Evolutionary conservation across 2,797 vertebrate genomes (phyloP), one percentile per base, ranked within the genome.

Genomic region (Eutrigla gurnardus): DNA sequence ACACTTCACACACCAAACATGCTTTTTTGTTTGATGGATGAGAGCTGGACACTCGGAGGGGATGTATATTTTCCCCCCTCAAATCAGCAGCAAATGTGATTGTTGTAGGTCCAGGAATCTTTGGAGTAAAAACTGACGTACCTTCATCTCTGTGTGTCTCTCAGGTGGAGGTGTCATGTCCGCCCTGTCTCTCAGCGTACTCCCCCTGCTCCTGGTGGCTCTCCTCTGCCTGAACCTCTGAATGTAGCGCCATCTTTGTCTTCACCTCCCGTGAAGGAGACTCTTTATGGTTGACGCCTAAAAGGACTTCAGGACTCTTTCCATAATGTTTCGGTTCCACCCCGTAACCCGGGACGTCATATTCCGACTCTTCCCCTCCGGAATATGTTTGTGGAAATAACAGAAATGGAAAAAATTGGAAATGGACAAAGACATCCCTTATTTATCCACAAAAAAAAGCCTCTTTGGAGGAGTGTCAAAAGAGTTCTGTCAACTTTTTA

Each of bases 401-500:
- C 72, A 65, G 70, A 75, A 67, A 84, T 55, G 80, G 73, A 80
- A 85, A 68, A 74, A 87, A 86, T 81, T 86, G 81, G 85, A 88
- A 91, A 93, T 89, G 93, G 94, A 97, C 92, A 92, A 94, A 96
- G 95, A 95, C 95, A 95, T 95, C 94, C 94, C 93, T 93, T 93
- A 93, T 94, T 93, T 95, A 93, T 91, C 88, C 85, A 91, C 84
- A 92, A 85, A 88, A 94, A 94, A 25, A 25, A 86, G 86, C 93
- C 94, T 95, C 94, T 96, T 94, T 93, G 94, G 94, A 95, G 93
- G 92, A 94, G 91, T 93, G 93, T 93, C 91, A 93, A 95, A 91
- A 94, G 90, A 94, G 96, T 96, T 97, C 75, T 91, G 92, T 96
- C 96, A 96, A 97, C 95, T 96, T 95, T 96, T 96, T 97, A 97